phyloP scores from a whole-genome alignment of 2,797 vertebrate genomes.

The Microchirus variegatus region DNA sequence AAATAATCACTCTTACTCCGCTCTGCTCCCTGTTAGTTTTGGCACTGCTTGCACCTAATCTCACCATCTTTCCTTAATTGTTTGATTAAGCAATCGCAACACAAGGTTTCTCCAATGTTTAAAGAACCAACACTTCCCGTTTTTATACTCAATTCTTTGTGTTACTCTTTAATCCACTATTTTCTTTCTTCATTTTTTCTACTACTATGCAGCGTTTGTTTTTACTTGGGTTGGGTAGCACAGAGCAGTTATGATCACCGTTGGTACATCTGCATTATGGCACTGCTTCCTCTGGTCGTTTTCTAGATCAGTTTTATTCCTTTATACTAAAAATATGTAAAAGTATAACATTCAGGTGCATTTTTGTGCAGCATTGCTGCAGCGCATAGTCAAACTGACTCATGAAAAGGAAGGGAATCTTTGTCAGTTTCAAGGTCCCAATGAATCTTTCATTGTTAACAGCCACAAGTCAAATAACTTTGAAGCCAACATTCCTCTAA shows the following conservation, averaged over 20 bases:
- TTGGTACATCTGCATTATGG: neutral
- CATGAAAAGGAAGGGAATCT: neutral
- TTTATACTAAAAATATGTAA: neutral
- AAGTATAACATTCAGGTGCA: conserved; percentile 1
- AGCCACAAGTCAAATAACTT: neutral
- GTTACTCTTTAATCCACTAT: neutral
- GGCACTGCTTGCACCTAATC: neutral
- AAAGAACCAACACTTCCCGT: conserved; percentile 1
- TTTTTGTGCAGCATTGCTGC: conserved; percentile 20
- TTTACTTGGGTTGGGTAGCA: neutral
- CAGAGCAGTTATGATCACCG: conserved; percentile 11
- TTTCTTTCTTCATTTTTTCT: neutral
- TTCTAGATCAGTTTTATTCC: neutral
- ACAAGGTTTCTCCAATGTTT: neutral
- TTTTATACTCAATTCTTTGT: neutral
- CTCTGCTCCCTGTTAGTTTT: neutral
- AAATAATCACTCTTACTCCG: too few species aligned
- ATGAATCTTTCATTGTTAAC: conserved; percentile 11
- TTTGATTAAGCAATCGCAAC: neutral
- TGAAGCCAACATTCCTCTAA: neutral
- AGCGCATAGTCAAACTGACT: conserved; percentile 4
- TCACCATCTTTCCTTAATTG: neutral
- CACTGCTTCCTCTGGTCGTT: neutral
- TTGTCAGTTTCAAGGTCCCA: conserved; percentile 15
- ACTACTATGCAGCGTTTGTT: neutral